Base-by-base conservation (phyloP, 92 coral and sea anemone genomes). In the Desmophyllum pertusum region DNA sequence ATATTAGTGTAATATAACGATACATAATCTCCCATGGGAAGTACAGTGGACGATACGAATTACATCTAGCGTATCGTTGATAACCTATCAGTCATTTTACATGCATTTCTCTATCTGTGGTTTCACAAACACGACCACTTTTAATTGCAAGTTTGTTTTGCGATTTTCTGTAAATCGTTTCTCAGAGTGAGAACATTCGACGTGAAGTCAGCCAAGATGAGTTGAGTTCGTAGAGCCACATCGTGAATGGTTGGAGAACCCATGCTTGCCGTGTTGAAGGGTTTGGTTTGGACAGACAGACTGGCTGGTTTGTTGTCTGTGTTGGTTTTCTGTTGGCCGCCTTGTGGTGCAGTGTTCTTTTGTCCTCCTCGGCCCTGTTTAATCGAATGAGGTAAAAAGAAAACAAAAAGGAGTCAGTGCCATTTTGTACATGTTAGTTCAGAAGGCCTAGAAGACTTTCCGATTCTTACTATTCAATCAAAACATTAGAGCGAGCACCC, bases 1-100 rank as follows among this genome's bases (percentile, higher is more conserved):
- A 67, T 67, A 67, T 67, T 67, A 67, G n/a, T 67, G 42, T 67
- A 67, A 67, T 67, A 67, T 35, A 67, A 67, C 73, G 73, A 33
- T 19, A 67, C 36, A 37, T 8, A 0, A 67, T 37, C 73, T 67
- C 9, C 45, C 73, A 67, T 37, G 11, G 45, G 65, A 59, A 59
- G 65, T 59, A 59, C 65, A 59, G 65, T 59, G 65, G 65, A 59
- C 17, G 30, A 10, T 27, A n/a, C 65, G 30, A 59, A 0, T 59
- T 59, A 8, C 15, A 27, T 59, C 33, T 18, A 48, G 21, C 53
- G 19, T 9, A 48, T 48, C 53, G 53, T 48, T n/a, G 53, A 17
- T 48, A 48, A n/a, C n/a, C n/a, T n/a, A n/a, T n/a, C n/a, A 55
- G 23, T 55, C 63, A 55, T 55, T 55, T 55, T 55, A n/a, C n/a